phyloP scores from a whole-genome alignment of 1,140 invertebrate species.

The Nasonia longicornis region DNA sequence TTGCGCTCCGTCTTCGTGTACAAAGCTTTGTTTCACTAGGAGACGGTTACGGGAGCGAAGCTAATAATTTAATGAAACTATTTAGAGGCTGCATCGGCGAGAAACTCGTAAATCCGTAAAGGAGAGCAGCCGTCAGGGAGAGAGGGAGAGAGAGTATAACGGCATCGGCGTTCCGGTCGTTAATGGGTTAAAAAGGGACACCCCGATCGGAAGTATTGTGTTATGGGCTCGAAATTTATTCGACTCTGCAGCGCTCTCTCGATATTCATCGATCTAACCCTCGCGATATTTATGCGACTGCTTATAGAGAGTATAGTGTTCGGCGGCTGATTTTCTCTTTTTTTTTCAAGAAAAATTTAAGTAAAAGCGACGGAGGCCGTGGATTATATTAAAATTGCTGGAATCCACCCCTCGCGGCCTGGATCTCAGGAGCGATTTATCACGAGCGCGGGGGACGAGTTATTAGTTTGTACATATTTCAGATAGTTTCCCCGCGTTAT shows the following conservation, averaged over 20 bases:
- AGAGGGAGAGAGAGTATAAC: neutral
- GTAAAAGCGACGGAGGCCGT: neutral
- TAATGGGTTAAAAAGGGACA: constrained; percentile 41
- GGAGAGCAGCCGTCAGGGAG: neutral
- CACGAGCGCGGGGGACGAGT: too few species aligned
- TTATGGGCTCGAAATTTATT: constrained; percentile 35
- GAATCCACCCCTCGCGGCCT: neutral
- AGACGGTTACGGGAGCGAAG: too few species aligned
- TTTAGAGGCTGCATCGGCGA: neutral
- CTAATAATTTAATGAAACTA: neutral
- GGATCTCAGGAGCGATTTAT: neutral
- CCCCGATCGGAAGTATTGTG: constrained; percentile 38
- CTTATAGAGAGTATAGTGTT: neutral
- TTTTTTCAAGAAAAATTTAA: too few species aligned
- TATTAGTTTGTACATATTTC: constrained; percentile 22
- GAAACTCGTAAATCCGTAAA: constrained; percentile 23
- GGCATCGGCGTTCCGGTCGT: constrained; percentile 29
- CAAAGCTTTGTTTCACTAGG: too few species aligned
- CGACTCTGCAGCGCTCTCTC: constrained; percentile 14
- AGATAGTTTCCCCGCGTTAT: neutral
- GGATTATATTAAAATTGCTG: neutral
- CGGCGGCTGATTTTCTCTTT: too few species aligned
- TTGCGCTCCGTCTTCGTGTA: too few species aligned
- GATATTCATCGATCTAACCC: constrained; percentile 39
- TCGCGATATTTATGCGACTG: neutral